Conservation (phyloP, 2,797 vertebrate species). For the Arnoldichthys spilopterus region DNA sequence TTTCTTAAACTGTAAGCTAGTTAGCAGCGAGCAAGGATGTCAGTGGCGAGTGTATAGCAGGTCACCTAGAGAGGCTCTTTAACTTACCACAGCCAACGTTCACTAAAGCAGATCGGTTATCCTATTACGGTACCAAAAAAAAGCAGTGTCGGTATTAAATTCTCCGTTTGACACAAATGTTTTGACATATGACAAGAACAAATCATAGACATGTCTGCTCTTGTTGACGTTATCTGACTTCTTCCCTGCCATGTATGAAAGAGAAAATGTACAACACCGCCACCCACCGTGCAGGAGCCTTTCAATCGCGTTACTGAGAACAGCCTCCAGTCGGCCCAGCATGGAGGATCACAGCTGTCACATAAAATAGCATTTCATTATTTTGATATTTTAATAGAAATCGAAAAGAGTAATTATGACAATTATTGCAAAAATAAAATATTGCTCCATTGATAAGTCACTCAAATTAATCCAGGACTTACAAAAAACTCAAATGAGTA, state of each 20-base stretch:
- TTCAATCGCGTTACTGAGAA: too few species aligned
- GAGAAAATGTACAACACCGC: not conserved
- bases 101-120: not conserved
- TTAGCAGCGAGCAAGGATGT: not conserved
- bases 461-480: too few species aligned
- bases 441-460: too few species aligned
- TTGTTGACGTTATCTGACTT: constrained; percentile 44
- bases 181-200: constrained; percentile 6
- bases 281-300: constrained; percentile 4
- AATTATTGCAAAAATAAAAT: too few species aligned
- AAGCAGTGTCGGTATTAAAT: not conserved
- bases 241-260: constrained; percentile 10
- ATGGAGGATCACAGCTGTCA: too few species aligned
- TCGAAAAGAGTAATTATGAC: too few species aligned
- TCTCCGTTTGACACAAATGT: not conserved
- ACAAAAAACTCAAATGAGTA: too few species aligned
- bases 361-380: too few species aligned
- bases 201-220: constrained; percentile 35
- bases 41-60: not conserved
- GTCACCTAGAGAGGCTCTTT: not conserved
- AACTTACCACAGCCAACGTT: not conserved
- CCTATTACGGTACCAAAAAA: not conserved
- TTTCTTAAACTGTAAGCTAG: not conserved
- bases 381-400: too few species aligned
- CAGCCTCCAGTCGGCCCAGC: too few species aligned